Percentiles rank a stretch among this genome's conserved stretches.
phyloP scores from a whole-genome alignment of 2,888 invertebrate genomes.

The Hartigia nigra region DNA sequence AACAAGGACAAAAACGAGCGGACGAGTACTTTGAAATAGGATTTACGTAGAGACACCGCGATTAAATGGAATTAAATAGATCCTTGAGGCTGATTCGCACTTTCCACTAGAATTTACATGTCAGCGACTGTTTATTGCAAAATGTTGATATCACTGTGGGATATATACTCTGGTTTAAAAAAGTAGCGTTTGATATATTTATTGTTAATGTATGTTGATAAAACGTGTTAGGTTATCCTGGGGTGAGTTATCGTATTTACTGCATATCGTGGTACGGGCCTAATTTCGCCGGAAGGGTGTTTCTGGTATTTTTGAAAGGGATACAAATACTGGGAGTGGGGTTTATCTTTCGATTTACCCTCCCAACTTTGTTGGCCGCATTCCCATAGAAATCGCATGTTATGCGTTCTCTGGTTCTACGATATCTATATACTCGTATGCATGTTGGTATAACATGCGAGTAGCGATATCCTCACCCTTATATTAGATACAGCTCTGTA shows the following conservation, averaged over 20 bases:
- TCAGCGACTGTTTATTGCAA: neutral
- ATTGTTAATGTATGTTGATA: neutral
- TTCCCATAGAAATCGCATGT: constrained; percentile 54
- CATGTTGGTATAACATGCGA: constrained; percentile 33
- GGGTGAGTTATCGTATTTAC: neutral
- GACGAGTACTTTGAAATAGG: neutral
- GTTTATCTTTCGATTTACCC: constrained; percentile 47
- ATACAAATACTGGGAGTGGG: constrained; percentile 12
- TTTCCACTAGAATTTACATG: neutral
- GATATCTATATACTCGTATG: constrained; percentile 19
- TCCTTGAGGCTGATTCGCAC: neutral
- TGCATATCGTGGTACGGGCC: neutral
- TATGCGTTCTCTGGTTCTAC: constrained; percentile 30
- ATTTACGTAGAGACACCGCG: neutral
- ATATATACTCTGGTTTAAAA: neutral
- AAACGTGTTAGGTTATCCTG: neutral
- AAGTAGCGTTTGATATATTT: neutral
- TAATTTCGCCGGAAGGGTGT: constrained; percentile 2
- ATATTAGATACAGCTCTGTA: neutral
- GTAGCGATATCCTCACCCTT: neutral
- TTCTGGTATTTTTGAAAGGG: neutral
- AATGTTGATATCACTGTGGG: neutral
- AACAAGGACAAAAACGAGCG: neutral
- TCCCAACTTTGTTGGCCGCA: constrained; percentile 18
- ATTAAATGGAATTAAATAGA: neutral